These are phyloP conservation scores for Pteropus alecto DNA, from an alignment of 2,113 vertebrate species.

Conservation along the genomic window DNA sequence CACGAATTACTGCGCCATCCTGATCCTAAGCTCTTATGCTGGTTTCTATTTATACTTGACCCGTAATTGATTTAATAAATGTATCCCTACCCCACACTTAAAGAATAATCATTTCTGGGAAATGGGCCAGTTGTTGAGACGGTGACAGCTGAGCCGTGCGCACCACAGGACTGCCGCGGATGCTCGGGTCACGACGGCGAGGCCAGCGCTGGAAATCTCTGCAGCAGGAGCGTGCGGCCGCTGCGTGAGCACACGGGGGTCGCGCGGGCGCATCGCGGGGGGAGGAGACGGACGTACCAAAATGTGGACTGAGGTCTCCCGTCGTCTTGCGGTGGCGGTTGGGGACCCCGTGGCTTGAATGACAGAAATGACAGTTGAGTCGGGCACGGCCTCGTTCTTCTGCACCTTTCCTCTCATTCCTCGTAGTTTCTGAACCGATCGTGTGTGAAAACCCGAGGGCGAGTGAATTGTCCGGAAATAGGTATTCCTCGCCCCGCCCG, in stretches of 20 bases:
- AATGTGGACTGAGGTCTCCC: background rate
- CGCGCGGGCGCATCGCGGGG: background rate
- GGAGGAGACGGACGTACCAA: background rate
- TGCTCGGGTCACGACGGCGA: background rate
- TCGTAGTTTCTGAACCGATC: background rate
- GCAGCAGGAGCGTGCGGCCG: rapidly evolving
- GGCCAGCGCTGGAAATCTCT: background rate
- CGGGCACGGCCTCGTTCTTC: background rate
- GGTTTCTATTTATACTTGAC: slow-evolving; percentile 31
- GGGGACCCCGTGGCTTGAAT: too few relatives aligned
- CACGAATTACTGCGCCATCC: background rate
- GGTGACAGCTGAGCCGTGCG: background rate
- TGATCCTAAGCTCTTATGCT: background rate
- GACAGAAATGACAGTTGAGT: background rate
- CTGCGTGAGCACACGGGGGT: background rate
- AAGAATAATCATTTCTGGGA: slow-evolving; percentile 54
- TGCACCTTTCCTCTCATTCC: background rate
- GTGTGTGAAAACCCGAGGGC: background rate
- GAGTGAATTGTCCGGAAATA: background rate
- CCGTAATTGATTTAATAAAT: slow-evolving; percentile 42
- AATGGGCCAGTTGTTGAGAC: slow-evolving; percentile 1
- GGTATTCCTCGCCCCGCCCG: background rate
- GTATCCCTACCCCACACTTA: background rate
- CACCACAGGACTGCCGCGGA: background rate
- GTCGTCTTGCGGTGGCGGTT: background rate